Evolutionary conservation across 92 coral and sea anemone species (phyloP), one percentile per base, ranked within the genome.

Genomic region (Heteractis magnifica): DNA sequence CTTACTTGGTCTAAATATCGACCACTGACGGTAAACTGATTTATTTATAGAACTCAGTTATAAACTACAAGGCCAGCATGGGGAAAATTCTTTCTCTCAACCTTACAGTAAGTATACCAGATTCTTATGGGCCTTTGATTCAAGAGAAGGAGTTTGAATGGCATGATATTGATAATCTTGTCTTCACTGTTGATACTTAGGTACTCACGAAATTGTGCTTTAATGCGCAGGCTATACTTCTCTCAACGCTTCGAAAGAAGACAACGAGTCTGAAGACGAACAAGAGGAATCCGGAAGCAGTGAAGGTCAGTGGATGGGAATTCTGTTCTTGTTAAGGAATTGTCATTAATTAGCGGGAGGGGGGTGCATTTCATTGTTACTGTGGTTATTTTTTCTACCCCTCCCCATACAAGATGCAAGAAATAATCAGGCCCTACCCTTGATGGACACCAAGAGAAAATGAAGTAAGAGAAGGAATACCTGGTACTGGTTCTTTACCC

Each of bases 261-360:
- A 62, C 13, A 52, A 65, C 58, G 87, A 84, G 41, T 77, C 87
- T 16, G 88, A 78, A 6, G 88, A 85, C 41, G 88, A 84, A 50
- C 82, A 77, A 51, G 77, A 77, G 14, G 87, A 79, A 51, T 85
- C 81, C 23, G 84, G 51, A 14, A 72, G 53, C 72, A 85, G 88
- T 85, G 88, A 85, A 20, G 88, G 88, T 79, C 52, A 78, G 88
- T 34, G 44, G 9, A 62, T 62, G 0, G 21, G 6, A n/a, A 62
- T 58, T 10, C 8, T 18, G 23, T 62, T n/a, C 8, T 8, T 62
- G 70, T 23, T 1, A n/a, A 3, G 6, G 65, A 5, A 0, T 34
- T 34, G 44, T 34, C 44, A 34, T 34, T 34, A 2, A 34, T 34
- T 34, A 34, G 44, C 44, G 44, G 44, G 44, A 34, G 44, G 44